Base-by-base conservation (phyloP, 2,113 vertebrate species). In the Eonycteris spelaea region DNA sequence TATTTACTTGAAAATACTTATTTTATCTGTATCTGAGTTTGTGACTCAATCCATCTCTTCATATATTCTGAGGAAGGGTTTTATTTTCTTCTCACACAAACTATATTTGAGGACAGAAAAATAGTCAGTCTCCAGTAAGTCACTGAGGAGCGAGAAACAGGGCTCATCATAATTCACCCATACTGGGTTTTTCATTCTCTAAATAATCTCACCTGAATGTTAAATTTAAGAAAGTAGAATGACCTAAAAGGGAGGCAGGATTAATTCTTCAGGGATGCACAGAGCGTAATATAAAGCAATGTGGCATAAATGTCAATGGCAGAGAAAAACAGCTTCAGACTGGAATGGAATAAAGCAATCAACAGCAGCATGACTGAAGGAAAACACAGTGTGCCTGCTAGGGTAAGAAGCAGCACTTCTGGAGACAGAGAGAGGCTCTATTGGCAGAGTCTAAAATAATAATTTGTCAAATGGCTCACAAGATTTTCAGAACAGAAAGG, bases 391-490 rank as follows among this genome's bases (percentile, higher is more conserved):
- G 5, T 43, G 5, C 33, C n/a, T 51, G 9, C 4, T 33, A 33
- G 43, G 68, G 33, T 26, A 71, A 70, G 79, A 6, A 59, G 24
- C 19, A 35, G 15, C 35, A 18, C 40, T 93, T 57, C 73, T 68
- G 67, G 71, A 85, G 80, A 68, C 65, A 96, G 67, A 90, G 28
- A 73, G 26, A 86, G 30, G 38, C 65, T 90, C n/a, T 57, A 19
- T 11, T 85, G 87, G 79, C 40, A 89, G n/a, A 86, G 43, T 33
- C 55, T 86, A 92, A 55, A 92, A 84, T 78, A 82, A 59, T 73
- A 43, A 94, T 73, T 96, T 94, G 35, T 94, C 48, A 95, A 73
- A 92, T 70, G 63, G 71, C 67, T 94, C 80, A 82, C 55, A 28
- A 80, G 75, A 30, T 7, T 93, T 33, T 90, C 55, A 88, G 79